A percentile compares a stretch with the other conserved stretches of the same genome.
Evolutionary conservation across 2,888 invertebrate species (phyloP).

Genomic region (Aleiodes testaceus): DNA sequence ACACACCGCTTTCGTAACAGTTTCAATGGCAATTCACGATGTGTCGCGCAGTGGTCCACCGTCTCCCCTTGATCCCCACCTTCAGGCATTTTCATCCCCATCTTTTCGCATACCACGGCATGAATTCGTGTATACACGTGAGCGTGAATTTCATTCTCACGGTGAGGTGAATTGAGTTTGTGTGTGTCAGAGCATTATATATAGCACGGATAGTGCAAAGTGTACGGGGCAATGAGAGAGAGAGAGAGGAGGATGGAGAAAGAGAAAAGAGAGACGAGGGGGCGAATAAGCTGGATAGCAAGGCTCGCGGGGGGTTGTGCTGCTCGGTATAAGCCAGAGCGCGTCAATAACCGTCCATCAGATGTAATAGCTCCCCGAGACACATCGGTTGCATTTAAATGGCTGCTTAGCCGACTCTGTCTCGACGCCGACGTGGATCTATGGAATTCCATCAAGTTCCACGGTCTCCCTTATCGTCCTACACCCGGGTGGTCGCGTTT

Average conservation of each 20-base stretch:
- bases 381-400: constrained; percentile 74
- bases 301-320: constrained; percentile 50
- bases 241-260: constrained; percentile 41
- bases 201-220: not conserved
- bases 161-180: constrained; percentile 50
- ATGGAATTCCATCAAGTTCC: constrained; percentile 73
- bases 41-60: constrained; percentile 54
- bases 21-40: constrained; percentile 57
- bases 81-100: not conserved
- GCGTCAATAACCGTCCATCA: constrained; percentile 74
- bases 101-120: constrained; percentile 3
- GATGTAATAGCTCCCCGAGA: constrained; percentile 74
- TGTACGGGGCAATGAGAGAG: constrained; percentile 29
- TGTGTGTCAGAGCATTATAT: constrained; percentile 35
- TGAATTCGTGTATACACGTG: constrained; percentile 34
- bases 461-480: constrained; percentile 69
- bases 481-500: constrained; percentile 46
- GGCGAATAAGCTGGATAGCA: constrained; percentile 41
- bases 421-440: constrained; percentile 73
- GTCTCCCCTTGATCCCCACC: constrained; percentile 19
- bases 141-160: constrained; percentile 50
- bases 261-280: constrained; percentile 42
- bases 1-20: constrained; percentile 52
- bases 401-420: constrained; percentile 73
- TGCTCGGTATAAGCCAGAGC: constrained; percentile 71